Percentiles rank a stretch among this genome's conserved stretches.
phyloP scores from a whole-genome alignment of 2,888 invertebrate genomes.

The Cepaea hortensis region DNA sequence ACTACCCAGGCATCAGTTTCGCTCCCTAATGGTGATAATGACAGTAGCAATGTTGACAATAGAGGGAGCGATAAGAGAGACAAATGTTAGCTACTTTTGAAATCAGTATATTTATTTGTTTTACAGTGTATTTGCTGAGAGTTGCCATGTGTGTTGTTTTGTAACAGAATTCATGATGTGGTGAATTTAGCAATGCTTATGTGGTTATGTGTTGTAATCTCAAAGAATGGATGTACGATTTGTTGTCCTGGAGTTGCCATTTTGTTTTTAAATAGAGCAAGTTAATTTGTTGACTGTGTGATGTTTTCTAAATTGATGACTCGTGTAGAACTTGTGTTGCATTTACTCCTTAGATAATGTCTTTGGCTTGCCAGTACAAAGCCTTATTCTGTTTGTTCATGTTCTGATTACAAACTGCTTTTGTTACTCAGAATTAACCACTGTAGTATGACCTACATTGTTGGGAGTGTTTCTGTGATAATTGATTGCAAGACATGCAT shows the following conservation, averaged over 20 bases:
- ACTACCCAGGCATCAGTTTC: not conserved
- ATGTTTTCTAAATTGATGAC: too few species aligned
- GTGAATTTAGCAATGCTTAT: not conserved
- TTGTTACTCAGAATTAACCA: too few species aligned
- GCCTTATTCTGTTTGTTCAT: too few species aligned
- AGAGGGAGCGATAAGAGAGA: slow-evolving; percentile 2
- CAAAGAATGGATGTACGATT: not conserved
- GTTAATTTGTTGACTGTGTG: too few species aligned
- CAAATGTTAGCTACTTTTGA: slow-evolving; percentile 17
- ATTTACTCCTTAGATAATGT: too few species aligned
- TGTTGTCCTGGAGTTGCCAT: not conserved
- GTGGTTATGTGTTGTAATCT: not conserved
- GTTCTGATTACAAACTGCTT: too few species aligned
- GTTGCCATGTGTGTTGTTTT: not conserved
- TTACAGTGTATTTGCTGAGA: not conserved
- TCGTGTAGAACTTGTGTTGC: too few species aligned
- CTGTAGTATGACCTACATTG: too few species aligned
- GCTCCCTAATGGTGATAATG: not conserved
- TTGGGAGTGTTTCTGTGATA: too few species aligned
- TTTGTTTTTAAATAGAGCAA: too few species aligned
- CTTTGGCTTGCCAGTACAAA: too few species aligned
- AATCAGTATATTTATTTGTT: not conserved
- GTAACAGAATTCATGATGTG: not conserved
- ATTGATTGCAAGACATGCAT: too few species aligned
- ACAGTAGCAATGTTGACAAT: slow-evolving; percentile 13